phyloP scores from a whole-genome alignment of 2,888 invertebrate genomes.

The Kryphioiulus occultus region DNA sequence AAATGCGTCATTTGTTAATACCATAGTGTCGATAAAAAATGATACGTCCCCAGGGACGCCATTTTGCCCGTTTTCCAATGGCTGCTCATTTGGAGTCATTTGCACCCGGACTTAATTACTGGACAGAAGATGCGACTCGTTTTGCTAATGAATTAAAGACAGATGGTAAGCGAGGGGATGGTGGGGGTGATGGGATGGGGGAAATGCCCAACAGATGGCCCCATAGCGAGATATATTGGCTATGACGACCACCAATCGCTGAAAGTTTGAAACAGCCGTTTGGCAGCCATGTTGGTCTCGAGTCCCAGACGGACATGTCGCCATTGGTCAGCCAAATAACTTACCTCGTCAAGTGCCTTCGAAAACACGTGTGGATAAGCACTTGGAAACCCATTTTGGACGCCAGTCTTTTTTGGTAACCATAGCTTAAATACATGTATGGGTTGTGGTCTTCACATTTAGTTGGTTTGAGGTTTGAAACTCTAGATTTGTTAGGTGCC shows the following conservation, averaged over 20 bases:
- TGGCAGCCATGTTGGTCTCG: background rate
- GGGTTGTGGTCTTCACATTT: too few relatives aligned
- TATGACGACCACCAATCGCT: background rate
- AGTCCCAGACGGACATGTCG: background rate
- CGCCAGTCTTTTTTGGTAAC: too few relatives aligned
- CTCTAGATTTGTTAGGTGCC: too few relatives aligned
- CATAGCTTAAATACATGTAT: too few relatives aligned
- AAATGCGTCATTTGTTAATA: background rate
- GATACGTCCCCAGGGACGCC: background rate
- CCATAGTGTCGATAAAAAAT: background rate
- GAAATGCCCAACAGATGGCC: background rate
- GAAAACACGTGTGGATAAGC: too few relatives aligned
- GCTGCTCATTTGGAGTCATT: background rate
- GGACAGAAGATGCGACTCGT: background rate
- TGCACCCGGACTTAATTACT: slow-evolving; percentile 29
- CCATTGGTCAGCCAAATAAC: background rate
- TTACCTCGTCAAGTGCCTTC: too few relatives aligned
- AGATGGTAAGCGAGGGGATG: background rate
- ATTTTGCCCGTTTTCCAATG: background rate
- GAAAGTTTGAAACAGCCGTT: background rate
- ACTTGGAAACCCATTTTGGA: too few relatives aligned
- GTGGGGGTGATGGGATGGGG: background rate
- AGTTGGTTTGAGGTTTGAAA: too few relatives aligned
- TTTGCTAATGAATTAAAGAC: slow-evolving; percentile 32
- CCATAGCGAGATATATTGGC: background rate